Evolutionary conservation across 2,113 vertebrate genomes (phyloP), one percentile per base, ranked within the genome.

Genomic region (Butorides virescens): DNA sequence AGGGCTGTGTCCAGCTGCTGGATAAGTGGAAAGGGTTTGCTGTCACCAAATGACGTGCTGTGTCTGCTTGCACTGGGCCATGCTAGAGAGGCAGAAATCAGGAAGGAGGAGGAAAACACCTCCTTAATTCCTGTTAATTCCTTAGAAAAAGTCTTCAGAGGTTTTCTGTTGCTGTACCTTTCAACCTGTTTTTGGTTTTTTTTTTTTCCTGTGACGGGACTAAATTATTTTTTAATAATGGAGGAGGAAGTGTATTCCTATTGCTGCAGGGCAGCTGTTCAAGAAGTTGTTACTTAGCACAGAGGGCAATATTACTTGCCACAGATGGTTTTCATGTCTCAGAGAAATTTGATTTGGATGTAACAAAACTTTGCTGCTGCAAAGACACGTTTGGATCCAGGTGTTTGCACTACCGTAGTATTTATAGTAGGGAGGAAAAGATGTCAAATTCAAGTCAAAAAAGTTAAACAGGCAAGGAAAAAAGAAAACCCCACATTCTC

Each of bases 1-100:
- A 55, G 50, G 88, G 67, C 91, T 94, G 88, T 68, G 32, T 92
- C 83, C 88, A 96, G 91, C 95, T 95, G 95, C 75, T 92, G 79
- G 59, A 4, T 70, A 53, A 88, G 42, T 76, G 37, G 82, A 86
- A 91, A 78, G 53, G 74, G 52, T 88, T 94, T 2, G 5, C 26
- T 85, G 61, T 90, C 61, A 22, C 61, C 34, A 71, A 22, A 20
- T 74, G 46, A 21, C 2, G 5, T 26, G 18, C 25, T 47, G 3
- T 91, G 36, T 65, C 76, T 95, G 80, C 62, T 37, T 82, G 30
- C 29, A 12, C 29, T 62, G 10, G 15, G 29, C 61, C n/a, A 6
- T 67, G 49, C 32, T 67, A n/a, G 61, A 85, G 20, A 22, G 19
- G 27, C 8, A 16, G 47, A 80, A 91, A 63, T 74, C 11, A 15